A percentile compares a stretch with the other conserved stretches of the same genome.
Conservation (phyloP, 2,113 vertebrate species). For the Nerophis ophidion region DNA sequence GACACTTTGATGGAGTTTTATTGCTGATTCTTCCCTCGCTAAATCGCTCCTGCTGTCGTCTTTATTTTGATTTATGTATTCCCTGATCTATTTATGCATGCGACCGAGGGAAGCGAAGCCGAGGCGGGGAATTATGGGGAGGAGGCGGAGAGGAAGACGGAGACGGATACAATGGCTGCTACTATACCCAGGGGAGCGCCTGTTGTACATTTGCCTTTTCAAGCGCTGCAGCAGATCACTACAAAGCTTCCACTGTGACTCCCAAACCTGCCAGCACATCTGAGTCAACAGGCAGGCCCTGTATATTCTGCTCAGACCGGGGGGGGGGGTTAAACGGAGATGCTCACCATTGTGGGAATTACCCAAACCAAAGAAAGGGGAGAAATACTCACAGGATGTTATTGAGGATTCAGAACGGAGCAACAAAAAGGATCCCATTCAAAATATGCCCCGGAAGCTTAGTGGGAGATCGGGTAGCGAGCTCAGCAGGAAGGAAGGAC, state of each 20-base stretch:
- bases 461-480: conserved; percentile 47
- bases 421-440: conserved; percentile 35
- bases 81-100: conserved; percentile 76
- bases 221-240: conserved; percentile 51
- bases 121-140: conserved; percentile 10
- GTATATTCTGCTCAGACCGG: conserved; percentile 49
- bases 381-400: conserved; percentile 37
- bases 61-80: conserved; percentile 79
- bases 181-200: conserved; percentile 66
- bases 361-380: conserved; percentile 46
- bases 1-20: conserved; percentile 75
- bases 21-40: conserved; percentile 67
- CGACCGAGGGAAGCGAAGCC: conserved; percentile 48
- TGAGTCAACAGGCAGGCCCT: conserved; percentile 59
- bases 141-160: conserved; percentile 51
- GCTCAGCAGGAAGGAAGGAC: background rate
- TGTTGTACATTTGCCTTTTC: conserved; percentile 72
- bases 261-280: conserved; percentile 21
- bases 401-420: conserved; percentile 37
- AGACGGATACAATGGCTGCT: conserved; percentile 57
- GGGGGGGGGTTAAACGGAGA: conserved; percentile 62
- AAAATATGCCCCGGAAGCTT: conserved; percentile 43
- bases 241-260: conserved; percentile 61
- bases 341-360: conserved; percentile 56
- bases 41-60: conserved; percentile 75